Base-by-base conservation (phyloP, 2,888 invertebrate species). In the Ecliptopera silaceata region DNA sequence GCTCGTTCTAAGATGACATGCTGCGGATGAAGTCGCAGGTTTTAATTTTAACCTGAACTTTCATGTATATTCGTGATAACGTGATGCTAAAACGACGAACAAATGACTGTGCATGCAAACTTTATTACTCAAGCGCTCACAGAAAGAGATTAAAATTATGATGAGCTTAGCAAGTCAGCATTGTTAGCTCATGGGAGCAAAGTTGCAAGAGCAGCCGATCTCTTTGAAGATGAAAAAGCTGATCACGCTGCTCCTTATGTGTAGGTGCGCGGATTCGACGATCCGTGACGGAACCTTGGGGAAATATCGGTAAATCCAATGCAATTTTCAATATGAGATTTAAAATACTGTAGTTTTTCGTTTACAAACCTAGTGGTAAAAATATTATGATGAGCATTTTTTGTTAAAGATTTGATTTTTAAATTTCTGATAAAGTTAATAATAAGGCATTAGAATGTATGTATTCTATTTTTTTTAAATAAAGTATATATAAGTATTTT, bases 131-230 rank as follows among this genome's bases (percentile, higher is more conserved):
- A 45, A 50, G 29, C 41, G 56, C 38, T 36, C 45, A 46, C 26
- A 10, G 17, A 50, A 45, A 56, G 46, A 38, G 47, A 56, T 61
- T 64, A 47, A 63, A 61, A 63, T 58, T 57, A 59, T 61, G 59
- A 58, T 34, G 59, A 66, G 59, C 38, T 43, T 29, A 22, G 41
- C 31, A 38, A 51, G 51, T 42, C 52, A 34, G 53, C 31, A 17
- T 5, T 72, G 71, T 66, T 68, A 68, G 72, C 68, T 71, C 68
- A 65, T 63, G 62, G 65, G 68, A 73, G 50, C 15, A 63, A 76
- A 78, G 77, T 70, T 78, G 79, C 77, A 65, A 70, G 67, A 73
- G 63, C 66, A 68, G 70, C 44, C 53, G 56, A 66, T 66, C 64
- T 69, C 74, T 75, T 77, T 76, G 77, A 70, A 59, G 60, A 67